These are phyloP conservation scores for Danio jaintianensis DNA, from an alignment of 2,797 vertebrate genomes.

Conservation along the genomic window DNA sequence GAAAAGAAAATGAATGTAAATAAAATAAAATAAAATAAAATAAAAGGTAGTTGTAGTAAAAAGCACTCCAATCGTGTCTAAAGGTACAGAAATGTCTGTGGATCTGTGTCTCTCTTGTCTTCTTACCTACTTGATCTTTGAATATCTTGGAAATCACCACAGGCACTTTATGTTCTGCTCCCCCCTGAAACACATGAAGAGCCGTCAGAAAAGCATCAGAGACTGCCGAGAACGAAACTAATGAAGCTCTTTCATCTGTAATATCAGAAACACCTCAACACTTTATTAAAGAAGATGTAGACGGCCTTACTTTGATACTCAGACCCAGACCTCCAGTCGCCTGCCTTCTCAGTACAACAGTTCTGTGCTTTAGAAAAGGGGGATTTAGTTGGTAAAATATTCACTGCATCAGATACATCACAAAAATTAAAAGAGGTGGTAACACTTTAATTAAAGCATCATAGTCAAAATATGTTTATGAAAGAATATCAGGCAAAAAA, in stretches of 20 bases:
- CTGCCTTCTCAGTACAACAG: conserved; percentile 93
- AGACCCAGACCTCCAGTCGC: conserved; percentile 91
- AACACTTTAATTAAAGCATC: not conserved
- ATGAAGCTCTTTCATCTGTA: conserved; percentile 25
- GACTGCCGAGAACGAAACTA: not conserved
- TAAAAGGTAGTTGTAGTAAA: no score
- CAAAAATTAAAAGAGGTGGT: not conserved
- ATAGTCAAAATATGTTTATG: not conserved
- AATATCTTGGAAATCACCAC: conserved; percentile 97
- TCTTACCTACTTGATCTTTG: conserved; percentile 95
- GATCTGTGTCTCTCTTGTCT: conserved; percentile 41
- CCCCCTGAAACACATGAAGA: conserved; percentile 84
- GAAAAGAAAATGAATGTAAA: no score
- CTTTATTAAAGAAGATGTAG: conserved; percentile 28
- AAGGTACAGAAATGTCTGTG: not conserved
- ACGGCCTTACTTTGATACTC: conserved; percentile 90
- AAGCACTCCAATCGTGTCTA: no score
- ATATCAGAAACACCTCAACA: not conserved
- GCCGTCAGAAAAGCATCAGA: conserved; percentile 3
- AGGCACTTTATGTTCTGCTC: conserved; percentile 92
- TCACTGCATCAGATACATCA: conserved; percentile 56
- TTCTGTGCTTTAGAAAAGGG: conserved; percentile 98
- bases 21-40: no score
- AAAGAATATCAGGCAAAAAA: not conserved
- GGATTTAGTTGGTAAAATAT: conserved; percentile 82